phyloP scores from a whole-genome alignment of 1,140 invertebrate genomes.

The Euwallacea fornicatus region DNA sequence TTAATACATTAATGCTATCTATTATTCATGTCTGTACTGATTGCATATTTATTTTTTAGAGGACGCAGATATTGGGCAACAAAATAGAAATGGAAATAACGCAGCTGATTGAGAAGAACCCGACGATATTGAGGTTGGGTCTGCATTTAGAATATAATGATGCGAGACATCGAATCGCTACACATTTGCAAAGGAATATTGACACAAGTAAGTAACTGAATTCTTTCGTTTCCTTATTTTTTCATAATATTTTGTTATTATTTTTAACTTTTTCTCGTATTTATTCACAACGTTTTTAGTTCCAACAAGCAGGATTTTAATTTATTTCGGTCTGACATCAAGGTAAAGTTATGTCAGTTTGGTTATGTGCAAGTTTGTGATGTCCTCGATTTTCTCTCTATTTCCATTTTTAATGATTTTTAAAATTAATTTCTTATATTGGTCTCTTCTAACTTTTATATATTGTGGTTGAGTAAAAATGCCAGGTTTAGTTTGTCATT shows the following conservation, averaged over 20 bases:
- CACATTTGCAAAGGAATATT: constrained; percentile 93
- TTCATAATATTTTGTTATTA: constrained; percentile 15
- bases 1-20: too few species aligned
- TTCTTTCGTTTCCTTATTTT: constrained; percentile 20
- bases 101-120: constrained; percentile 89
- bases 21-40: too few species aligned
- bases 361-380: too few species aligned
- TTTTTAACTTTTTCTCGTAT: constrained; percentile 30
- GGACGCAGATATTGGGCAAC: constrained; percentile 92
- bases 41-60: constrained; percentile 59
- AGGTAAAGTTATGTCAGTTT: too few species aligned
- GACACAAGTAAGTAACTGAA: constrained; percentile 83
- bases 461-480: too few species aligned
- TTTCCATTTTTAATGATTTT: too few species aligned
- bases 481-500: too few species aligned
- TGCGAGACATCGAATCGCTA: constrained; percentile 88
- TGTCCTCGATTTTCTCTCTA: too few species aligned
- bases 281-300: not conserved
- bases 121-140: constrained; percentile 86
- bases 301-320: too few species aligned
- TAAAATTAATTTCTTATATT: too few species aligned
- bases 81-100: constrained; percentile 99
- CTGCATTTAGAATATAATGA: constrained; percentile 96
- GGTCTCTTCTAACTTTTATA: too few species aligned
- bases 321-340: too few species aligned